These are phyloP conservation scores for Arctia plantaginis DNA, from an alignment of 2,888 invertebrate species.

Conservation along the genomic window DNA sequence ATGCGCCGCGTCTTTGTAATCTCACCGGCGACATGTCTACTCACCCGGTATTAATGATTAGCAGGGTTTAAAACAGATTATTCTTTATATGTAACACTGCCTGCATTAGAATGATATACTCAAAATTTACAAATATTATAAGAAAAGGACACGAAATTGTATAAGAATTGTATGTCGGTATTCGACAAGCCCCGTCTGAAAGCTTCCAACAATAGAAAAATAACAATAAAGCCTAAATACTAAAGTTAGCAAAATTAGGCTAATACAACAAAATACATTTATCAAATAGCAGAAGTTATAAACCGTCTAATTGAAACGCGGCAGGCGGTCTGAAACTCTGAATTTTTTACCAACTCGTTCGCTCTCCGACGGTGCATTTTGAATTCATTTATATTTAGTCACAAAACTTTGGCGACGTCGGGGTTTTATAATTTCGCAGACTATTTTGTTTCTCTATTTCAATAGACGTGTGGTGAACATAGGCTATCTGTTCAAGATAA, in stretches of 20 bases:
- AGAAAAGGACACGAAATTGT: not conserved
- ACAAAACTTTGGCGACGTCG: slow-evolving; percentile 38
- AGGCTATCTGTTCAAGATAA: not conserved
- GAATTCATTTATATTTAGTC: slow-evolving; percentile 43
- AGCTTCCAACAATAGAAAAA: not conserved
- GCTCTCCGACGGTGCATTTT: slow-evolving; percentile 27
- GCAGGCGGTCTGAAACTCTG: slow-evolving; percentile 29
- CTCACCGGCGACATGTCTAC: too few relatives aligned
- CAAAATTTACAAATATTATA: too few relatives aligned
- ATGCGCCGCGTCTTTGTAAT: too few relatives aligned
- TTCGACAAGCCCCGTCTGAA: not conserved
- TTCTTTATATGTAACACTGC: not conserved
- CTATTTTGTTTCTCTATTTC: slow-evolving; percentile 28
- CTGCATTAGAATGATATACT: not conserved
- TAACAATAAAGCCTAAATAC: not conserved
- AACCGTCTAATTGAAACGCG: slow-evolving; percentile 53
- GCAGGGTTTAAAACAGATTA: not conserved
- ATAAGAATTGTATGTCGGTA: not conserved
- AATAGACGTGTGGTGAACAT: not conserved
- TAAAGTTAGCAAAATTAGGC: not conserved
- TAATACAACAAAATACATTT: slow-evolving; percentile 30
- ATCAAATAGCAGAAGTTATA: slow-evolving; percentile 40
- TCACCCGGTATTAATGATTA: not conserved
- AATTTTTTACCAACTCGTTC: slow-evolving; percentile 53
- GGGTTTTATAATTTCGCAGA: slow-evolving; percentile 6